Evolutionary conservation across 2,888 invertebrate species (phyloP), one percentile per base, ranked within the genome.

Genomic region (Patella caerulea): DNA sequence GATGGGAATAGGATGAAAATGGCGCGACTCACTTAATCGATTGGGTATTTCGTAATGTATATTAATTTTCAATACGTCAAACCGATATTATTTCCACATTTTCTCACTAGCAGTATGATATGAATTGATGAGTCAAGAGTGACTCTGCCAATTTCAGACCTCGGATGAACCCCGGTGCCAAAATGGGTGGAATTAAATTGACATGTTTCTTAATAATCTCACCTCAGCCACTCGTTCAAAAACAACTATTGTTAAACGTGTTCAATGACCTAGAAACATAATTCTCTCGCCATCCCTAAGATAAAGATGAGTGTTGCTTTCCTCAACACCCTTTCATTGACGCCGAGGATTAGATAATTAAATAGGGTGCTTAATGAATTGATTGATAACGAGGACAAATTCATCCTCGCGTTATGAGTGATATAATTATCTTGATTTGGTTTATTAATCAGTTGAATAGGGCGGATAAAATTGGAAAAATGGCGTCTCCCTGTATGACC

Each of bases 311-410:
- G 45, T 45, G 45, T 45, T 45, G 45, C 45, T 45, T 45, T 45
- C 45, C 45, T 45, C 45, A 9, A 45, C 45, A 45, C 45, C 45
- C 7, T 9, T 45, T 45, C 45, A 45, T 45, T 45, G 45, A 45
- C 45, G 45, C 45, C 9, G 45, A 45, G 65, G 19, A 65, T 65
- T 65, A 65, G 65, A 65, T 65, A 65, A 65, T 65, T 65, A 24
- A 65, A 65, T 65, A 65, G 65, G 24, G 24, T 65, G 24, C 24
- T 65, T 65, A 65, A 65, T 65, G 65, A 19, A 65, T 65, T 65
- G 24, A 65, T 24, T 19, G 65, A 24, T 65, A 65, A 65, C 24
- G 65, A 24, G 65, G 19, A 45, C 19, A 65, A 65, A 65, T 65
- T 65, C 24, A 65, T 24, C 65, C 19, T 24, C 24, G 19, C 24